Evolutionary conservation across 2,113 vertebrate genomes (phyloP), one percentile per base, ranked within the genome.

Genomic region (Calonectris borealis): DNA sequence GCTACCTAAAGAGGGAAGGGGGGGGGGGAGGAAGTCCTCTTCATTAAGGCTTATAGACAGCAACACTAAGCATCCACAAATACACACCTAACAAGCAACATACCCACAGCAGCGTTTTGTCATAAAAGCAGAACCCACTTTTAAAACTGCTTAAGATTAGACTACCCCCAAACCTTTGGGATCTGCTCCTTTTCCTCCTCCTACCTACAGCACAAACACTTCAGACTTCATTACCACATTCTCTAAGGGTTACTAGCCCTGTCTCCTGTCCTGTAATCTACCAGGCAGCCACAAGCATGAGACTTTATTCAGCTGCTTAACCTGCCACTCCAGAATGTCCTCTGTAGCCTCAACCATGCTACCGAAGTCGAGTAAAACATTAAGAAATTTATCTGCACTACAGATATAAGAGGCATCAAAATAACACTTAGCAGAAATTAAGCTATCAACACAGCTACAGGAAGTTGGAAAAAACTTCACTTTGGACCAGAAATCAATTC

Each of bases 241-340:
- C 83, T 80, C 60, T 42, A 73, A 54, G 29, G 72, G 38, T 81
- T 93, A 93, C 73, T 76, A 88, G 66, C 79, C 44, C 83, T 38
- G 64, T 54, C 80, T 83, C 80, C 76, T 92, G 57, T 52, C 54
- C 83, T 88, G 51, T 81, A 77, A 92, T 81, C 83, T 86, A 81
- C 72, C 60, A 91, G 62, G 46, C 60, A 90, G 68, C 40, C 83
- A 90, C 76, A 72, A 97, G 58, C 22, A 5, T 51, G 84, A 73
- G 36, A 83, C 40, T 93, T 95, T 64, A 91, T 79, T 57, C 77
- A 91, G 62, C 79, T 88, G 70, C 54, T 88, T 91, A 95, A 90
- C 62, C 62, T 92, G 92, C 38, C 68, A 75, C 51, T 69, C 79
- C 46, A 60, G 92, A 91, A 70, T 2, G 6, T 54, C 82, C 91